phyloP scores from a whole-genome alignment of 2,113 vertebrate species.

The Bungarus multicinctus region DNA sequence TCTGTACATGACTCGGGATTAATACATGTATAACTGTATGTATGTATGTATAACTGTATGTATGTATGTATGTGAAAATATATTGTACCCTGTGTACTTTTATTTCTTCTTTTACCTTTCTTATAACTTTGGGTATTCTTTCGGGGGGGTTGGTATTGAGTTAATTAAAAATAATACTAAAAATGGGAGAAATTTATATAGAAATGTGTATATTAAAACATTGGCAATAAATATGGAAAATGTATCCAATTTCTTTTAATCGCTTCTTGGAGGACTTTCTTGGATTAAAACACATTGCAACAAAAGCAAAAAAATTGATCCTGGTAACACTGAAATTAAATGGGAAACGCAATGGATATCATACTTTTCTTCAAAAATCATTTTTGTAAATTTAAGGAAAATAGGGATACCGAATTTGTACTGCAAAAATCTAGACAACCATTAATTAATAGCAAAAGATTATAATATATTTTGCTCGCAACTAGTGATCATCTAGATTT shows the following conservation, averaged over 20 bases:
- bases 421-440: neutral
- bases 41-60: neutral
- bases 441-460: neutral
- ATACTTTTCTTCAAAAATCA: neutral
- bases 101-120: neutral
- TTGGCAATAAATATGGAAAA: neutral
- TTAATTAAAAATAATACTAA: too few species aligned
- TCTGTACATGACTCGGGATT: neutral
- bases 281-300: conserved; percentile 4
- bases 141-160: neutral
- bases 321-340: neutral
- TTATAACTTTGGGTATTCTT: neutral
- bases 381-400: neutral
- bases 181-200: neutral
- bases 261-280: neutral
- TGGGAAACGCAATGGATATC: neutral
- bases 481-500: neutral
- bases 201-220: neutral
- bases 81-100: neutral
- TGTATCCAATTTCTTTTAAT: neutral
- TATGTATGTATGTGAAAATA: neutral
- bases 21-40: neutral
- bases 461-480: neutral
- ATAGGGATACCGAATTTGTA: neutral
- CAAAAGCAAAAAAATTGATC: conserved; percentile 7